phyloP scores from a whole-genome alignment of 2,888 invertebrate genomes.

The Mimumesa dahlbomi region DNA sequence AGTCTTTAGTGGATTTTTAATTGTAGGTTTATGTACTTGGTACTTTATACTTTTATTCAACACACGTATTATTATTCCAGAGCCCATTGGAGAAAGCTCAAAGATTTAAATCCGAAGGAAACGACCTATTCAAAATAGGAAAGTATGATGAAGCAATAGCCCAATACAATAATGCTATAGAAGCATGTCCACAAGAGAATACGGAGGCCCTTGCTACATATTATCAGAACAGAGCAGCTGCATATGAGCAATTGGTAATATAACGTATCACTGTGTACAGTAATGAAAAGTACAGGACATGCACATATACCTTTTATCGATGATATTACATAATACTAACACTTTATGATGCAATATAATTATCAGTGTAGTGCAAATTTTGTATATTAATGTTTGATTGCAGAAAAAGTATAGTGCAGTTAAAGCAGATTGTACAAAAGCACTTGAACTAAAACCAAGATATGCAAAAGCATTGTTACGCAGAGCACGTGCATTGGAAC shows the following conservation, averaged over 20 bases:
- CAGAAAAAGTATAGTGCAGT: conserved; percentile 90
- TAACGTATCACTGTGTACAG: neutral
- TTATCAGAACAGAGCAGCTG: conserved; percentile 97
- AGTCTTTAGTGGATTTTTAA: too few species aligned
- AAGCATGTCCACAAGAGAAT: conserved; percentile 89
- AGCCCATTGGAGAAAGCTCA: conserved; percentile 88
- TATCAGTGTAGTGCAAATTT: too few species aligned
- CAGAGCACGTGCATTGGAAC: conserved; percentile 91
- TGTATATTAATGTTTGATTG: conserved; percentile 28
- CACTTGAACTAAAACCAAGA: conserved; percentile 90
- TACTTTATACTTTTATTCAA: too few species aligned
- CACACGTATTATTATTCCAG: conserved; percentile 67
- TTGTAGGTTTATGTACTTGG: too few species aligned
- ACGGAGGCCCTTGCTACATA: conserved; percentile 91
- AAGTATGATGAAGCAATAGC: conserved; percentile 95
- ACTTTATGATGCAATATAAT: too few species aligned
- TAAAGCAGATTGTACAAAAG: conserved; percentile 92
- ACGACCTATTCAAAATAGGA: conserved; percentile 90
- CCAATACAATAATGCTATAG: conserved; percentile 96
- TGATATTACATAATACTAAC: neutral
- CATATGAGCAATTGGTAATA: conserved; percentile 91
- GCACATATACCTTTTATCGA: too few species aligned
- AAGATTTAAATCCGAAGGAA: conserved; percentile 93
- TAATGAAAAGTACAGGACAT: too few species aligned
- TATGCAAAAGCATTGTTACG: conserved; percentile 94